Conservation (phyloP, 2,888 invertebrate genomes). For the Lamellibrachia satsuma region DNA sequence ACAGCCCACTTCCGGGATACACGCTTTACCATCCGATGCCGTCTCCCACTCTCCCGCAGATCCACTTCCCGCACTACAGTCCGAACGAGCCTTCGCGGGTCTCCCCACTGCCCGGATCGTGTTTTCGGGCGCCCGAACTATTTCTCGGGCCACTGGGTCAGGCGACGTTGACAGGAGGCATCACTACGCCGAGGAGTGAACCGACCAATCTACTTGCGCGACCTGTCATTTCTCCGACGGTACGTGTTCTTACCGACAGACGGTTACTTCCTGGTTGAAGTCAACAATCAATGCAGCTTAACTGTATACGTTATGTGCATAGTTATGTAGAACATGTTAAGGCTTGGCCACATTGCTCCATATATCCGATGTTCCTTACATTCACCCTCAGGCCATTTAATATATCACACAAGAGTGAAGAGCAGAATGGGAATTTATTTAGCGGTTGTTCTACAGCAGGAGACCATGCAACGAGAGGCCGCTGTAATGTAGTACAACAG, state of each 20-base stretch:
- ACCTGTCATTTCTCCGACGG: neutral
- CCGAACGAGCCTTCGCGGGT: neutral
- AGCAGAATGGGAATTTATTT: no score
- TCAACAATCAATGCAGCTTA: neutral
- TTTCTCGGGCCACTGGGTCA: neutral
- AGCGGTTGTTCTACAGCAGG: no score
- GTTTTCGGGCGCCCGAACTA: constrained; percentile 6
- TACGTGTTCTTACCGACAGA: neutral
- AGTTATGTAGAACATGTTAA: no score
- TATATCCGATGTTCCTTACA: no score
- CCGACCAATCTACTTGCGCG: neutral
- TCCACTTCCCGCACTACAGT: neutral
- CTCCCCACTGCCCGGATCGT: neutral
- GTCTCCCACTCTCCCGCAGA: neutral
- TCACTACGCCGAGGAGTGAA: neutral
- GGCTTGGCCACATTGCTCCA: no score
- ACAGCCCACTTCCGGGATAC: neutral
- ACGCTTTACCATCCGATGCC: neutral
- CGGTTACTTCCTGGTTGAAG: neutral
- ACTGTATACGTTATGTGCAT: no score
- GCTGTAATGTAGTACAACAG: no score
- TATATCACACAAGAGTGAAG: no score
- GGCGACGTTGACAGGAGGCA: neutral
- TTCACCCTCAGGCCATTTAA: no score
- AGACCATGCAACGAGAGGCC: no score